Evolutionary conservation across 1,140 invertebrate species (phyloP), one percentile per base, ranked within the genome.

Genomic region (Drosophila pseudoananassae): DNA sequence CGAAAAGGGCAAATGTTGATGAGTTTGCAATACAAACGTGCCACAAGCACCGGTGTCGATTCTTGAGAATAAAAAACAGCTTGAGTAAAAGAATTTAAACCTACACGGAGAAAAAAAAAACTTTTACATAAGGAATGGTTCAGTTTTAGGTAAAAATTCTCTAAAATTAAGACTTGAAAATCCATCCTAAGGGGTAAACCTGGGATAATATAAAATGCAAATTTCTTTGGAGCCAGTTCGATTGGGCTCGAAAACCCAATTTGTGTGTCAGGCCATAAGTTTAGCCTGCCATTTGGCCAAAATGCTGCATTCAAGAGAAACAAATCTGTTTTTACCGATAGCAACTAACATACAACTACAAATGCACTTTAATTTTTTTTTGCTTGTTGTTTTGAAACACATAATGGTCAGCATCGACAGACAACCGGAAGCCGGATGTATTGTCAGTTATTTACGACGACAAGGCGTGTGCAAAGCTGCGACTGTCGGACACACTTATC

Each of bases 361-460:
- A 49, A 36, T 74, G 71, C 69, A 74, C 55, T 65, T 64, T 40
- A 17, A 10, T 23, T 23, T 46, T 23, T 23, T 17, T 46, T 20
- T 46, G 9, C 20, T 46, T 45, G 36, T 20, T 38, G 23, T 17
- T 64, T 45, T 69, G 50, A 31, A 43, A 49, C 27, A 60, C 57
- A 49, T 36, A 52, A 53, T 38, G 56, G 25, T 33, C 25, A 61
- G 45, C 23, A 46, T 43, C 33, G 27, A 49, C n/a, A 25, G 50
- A 46, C 59, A 63, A 33, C 38, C 10, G 70, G 70, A 57, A 74
- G 46, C 59, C 70, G 71, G 71, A 74, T 74, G 71, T 74, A 74
- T 74, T 74, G 71, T 57, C 71, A 74, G 64, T 74, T 74, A 74
- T 74, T 74, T 74, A 74, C 71, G 73, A 74, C 33, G 71, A 17